These are phyloP conservation scores for Prochilodus magdalenae DNA, from an alignment of 2,113 vertebrate species.

Conservation along the genomic window DNA sequence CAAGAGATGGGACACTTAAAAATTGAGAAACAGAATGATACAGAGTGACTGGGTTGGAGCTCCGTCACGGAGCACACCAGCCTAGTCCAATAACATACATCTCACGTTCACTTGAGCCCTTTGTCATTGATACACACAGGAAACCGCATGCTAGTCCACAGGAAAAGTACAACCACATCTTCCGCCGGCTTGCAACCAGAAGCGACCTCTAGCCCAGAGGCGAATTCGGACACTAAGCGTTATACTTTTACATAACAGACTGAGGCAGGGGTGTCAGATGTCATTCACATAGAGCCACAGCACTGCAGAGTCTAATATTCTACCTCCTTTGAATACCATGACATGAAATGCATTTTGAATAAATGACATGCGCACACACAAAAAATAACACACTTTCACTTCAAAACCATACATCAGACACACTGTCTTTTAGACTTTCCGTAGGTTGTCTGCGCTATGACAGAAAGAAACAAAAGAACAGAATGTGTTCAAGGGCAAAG, in stretches of 20 bases:
- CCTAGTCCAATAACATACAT: constrained; percentile 20
- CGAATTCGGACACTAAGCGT: not conserved
- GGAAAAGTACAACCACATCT: constrained; percentile 31
- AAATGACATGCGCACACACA: no score
- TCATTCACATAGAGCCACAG: not conserved
- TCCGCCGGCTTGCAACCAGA: constrained; percentile 30
- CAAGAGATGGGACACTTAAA: not conserved
- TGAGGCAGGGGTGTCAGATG: not conserved
- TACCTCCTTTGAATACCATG: not conserved
- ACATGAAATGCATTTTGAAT: no score
- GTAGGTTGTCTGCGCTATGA: no score
- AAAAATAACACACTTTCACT: no score
- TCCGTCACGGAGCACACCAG: not conserved
- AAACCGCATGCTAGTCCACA: constrained; percentile 40
- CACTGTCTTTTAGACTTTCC: no score
- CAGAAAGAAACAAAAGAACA: no score
- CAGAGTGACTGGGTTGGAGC: not conserved
- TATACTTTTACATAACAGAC: not conserved
- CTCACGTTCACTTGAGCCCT: constrained; percentile 16
- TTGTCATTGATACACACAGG: constrained; percentile 20
- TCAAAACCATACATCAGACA: no score
- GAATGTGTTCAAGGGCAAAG: no score
- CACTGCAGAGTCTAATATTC: not conserved
- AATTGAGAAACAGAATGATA: not conserved
- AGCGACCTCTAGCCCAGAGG: not conserved